Evolutionary conservation across 2,113 vertebrate species (phyloP).

Genomic region (Cyphomyrus discorhynchus): DNA sequence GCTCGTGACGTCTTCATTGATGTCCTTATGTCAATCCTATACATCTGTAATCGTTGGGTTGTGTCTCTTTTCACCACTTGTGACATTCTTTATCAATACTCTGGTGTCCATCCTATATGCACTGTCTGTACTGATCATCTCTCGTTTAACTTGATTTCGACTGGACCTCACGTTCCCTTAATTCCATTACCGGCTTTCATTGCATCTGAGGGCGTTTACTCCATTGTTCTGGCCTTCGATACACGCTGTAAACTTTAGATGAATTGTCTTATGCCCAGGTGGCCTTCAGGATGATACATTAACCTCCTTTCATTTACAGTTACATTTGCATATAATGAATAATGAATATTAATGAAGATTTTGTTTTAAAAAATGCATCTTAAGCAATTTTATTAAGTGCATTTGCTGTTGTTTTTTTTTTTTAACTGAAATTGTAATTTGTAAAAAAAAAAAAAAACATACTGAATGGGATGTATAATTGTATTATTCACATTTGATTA

Average conservation of each 20-base stretch:
- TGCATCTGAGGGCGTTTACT: background rate
- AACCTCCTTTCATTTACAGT: background rate
- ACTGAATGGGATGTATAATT: background rate
- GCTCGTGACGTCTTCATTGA: background rate
- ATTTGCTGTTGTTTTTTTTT: too few relatives aligned
- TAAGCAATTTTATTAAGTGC: background rate
- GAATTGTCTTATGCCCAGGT: background rate
- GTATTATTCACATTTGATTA: slow-evolving; percentile 1
- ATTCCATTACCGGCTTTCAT: background rate
- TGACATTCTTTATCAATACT: background rate
- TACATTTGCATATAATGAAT: slow-evolving; percentile 2
- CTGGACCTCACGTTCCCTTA: background rate
- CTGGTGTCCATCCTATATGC: background rate
- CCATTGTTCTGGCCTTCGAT: background rate
- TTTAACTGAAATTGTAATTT: background rate
- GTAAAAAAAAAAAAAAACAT: background rate
- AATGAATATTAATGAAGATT: slow-evolving; percentile 4
- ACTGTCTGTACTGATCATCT: background rate
- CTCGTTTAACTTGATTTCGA: background rate
- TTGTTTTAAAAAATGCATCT: background rate
- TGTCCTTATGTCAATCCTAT: background rate
- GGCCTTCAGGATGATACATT: background rate
- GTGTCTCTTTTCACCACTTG: background rate
- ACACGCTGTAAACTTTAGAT: background rate
- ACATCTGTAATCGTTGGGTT: background rate